A percentile compares a stretch with the other conserved stretches of the same genome.
Evolutionary conservation across 2,113 vertebrate genomes (phyloP).

Genomic region (Hemicordylus capensis): DNA sequence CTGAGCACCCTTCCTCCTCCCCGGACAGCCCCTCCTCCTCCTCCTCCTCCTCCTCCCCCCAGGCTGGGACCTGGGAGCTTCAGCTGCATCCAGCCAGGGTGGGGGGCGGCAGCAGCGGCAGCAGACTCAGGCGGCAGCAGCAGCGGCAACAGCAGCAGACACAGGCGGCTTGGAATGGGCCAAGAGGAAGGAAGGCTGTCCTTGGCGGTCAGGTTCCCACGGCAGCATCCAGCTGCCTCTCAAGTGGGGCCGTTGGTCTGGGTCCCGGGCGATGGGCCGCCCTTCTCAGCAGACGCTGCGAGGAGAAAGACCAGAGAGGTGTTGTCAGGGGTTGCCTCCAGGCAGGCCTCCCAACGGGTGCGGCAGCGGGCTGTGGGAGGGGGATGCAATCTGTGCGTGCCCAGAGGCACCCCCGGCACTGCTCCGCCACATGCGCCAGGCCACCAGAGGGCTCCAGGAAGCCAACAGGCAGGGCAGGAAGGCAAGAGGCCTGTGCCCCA

Average conservation of each 20-base stretch:
- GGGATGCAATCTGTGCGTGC: neutral
- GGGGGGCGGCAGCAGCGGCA: slow-evolving; percentile 18
- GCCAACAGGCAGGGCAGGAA: too few species aligned
- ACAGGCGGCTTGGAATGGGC: neutral
- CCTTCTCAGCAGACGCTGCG: slow-evolving; percentile 81
- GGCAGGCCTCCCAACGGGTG: neutral
- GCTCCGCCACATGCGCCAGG: neutral
- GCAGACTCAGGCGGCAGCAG: neutral
- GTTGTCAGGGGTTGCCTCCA: neutral
- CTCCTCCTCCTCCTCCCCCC: neutral
- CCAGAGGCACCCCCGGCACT: neutral
- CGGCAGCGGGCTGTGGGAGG: neutral
- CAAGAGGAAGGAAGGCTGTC: neutral
- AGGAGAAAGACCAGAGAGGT: slow-evolving; percentile 8
- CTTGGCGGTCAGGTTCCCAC: neutral
- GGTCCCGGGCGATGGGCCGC: slow-evolving; percentile 81
- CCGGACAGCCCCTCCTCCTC: neutral
- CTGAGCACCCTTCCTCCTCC: neutral
- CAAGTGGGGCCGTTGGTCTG: slow-evolving; percentile 77
- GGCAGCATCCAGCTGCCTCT: slow-evolving; percentile 11
- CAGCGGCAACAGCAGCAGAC: too few species aligned
- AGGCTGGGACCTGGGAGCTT: neutral
- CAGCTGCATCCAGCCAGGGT: neutral
- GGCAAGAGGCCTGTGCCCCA: too few species aligned
- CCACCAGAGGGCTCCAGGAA: too few species aligned